Base-by-base conservation (phyloP, 2,113 vertebrate species). In the Tragelaphus strepsiceros region DNA sequence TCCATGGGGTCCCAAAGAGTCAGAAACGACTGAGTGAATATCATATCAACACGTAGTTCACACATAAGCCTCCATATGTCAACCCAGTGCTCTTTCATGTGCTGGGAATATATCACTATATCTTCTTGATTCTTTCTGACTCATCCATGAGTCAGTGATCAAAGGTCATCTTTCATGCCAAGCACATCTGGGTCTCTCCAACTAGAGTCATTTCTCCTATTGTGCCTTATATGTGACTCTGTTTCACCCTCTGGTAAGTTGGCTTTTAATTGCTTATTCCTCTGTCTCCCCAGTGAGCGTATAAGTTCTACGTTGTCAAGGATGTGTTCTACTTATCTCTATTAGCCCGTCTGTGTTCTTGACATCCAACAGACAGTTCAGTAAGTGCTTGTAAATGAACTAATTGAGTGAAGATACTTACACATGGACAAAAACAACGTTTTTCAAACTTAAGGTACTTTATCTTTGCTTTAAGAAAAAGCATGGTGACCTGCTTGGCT, bases 191-290 rank as follows among this genome's bases (percentile, higher is more conserved):
- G 1, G 15, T 90, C 77, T 94, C 56, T 94, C 46, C 28, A 85
- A 26, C 14, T 35, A 64, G 35, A 61, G 30, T 67, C 32, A 22
- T 59, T 77, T 82, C n/a, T 96, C n/a, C 17, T 53, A 12, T 51
- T 83, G 43, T 58, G 28, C 51, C 43, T 83, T 64, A 13, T 5
- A 49, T 1, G 53, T 32, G 87, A 16, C 13, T 88, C 16, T 54
- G 43, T 46, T 62, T 96, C 28, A 62, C 35, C 58, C 43, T 61
- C 71, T 74, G 6, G 4, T 81, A 49, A 93, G 19, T 51, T 92
- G 14, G 53, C 24, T 80, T 89, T 91, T 86, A 97, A 95, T 95
- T 88, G 54, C 85, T 97, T 46, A 95, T 93, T 92, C 81, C 89
- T 64, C 30, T 71, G 1, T 94, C 39, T 95, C 10, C 32, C 10